Conservation (phyloP, 2,797 vertebrate genomes). For the Aeoliscus strigatus region DNA sequence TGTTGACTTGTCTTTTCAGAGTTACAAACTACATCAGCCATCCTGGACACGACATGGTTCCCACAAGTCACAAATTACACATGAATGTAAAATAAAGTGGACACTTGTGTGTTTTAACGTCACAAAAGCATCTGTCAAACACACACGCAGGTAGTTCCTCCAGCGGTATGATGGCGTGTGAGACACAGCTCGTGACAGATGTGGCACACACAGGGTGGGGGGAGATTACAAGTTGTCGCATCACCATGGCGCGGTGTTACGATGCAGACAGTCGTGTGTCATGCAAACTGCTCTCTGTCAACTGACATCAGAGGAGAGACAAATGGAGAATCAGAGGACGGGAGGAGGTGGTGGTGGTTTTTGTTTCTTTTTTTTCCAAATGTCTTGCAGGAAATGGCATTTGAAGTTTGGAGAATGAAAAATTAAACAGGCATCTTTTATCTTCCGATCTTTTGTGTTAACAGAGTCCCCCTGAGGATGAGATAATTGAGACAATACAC, state of each 20-base stretch:
- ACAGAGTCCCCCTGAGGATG: conserved; percentile 12
- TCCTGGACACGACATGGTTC: too few species aligned
- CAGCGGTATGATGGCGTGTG: conserved; percentile 18
- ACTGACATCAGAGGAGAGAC: conserved; percentile 22
- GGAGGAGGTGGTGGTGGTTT: conserved; percentile 12
- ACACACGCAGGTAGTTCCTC: conserved; percentile 22
- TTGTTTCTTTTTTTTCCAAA: conserved; percentile 14
- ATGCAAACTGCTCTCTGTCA: conserved; percentile 51
- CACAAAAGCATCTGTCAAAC: conserved; percentile 9
- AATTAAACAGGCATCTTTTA: conserved; percentile 15
- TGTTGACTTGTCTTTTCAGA: too few species aligned
- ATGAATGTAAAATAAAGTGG: too few species aligned
- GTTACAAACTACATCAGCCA: too few species aligned
- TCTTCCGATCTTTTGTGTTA: conserved; percentile 11
- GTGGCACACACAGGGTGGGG: conserved; percentile 27
- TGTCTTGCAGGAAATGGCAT: conserved; percentile 5
- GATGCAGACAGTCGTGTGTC: conserved; percentile 42
- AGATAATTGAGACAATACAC: conserved; percentile 8
- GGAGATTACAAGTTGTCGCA: conserved; percentile 47
- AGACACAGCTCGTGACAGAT: conserved; percentile 44
- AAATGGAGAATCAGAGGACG: conserved; percentile 18
- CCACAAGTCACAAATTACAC: too few species aligned
- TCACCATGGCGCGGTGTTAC: conserved; percentile 36
- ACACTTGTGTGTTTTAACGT: background rate
- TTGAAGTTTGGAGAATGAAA: conserved; percentile 2